A percentile compares a stretch with the other conserved stretches of the same genome.
These are phyloP conservation scores for Cebidichthys violaceus DNA, from an alignment of 2,113 vertebrate species.

Conservation along the genomic window DNA sequence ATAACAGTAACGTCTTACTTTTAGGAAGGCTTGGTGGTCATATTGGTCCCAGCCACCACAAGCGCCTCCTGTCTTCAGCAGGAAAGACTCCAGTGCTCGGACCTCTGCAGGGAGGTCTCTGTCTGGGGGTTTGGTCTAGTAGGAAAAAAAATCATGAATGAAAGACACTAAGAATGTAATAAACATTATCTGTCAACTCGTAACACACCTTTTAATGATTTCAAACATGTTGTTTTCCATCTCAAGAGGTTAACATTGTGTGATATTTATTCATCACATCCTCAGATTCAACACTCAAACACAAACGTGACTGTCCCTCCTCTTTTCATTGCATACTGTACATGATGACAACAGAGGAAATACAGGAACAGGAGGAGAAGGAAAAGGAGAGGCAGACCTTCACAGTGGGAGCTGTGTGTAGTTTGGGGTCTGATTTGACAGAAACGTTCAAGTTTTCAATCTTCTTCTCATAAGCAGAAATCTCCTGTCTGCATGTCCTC, in stretches of 20 bases:
- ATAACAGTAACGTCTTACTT: constrained; percentile 49
- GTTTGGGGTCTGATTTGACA: constrained; percentile 72
- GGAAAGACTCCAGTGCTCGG: constrained; percentile 88
- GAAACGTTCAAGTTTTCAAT: constrained; percentile 86
- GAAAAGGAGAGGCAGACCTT: constrained; percentile 54
- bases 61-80: constrained; percentile 88
- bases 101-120: constrained; percentile 85
- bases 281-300: background rate
- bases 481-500: constrained; percentile 84
- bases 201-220: background rate
- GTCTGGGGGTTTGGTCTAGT: constrained; percentile 62
- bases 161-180: background rate
- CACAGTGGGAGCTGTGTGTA: constrained; percentile 59
- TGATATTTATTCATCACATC: background rate
- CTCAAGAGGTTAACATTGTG: background rate
- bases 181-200: background rate
- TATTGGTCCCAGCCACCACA: constrained; percentile 92
- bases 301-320: background rate
- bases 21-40: constrained; percentile 90
- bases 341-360: background rate
- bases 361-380: background rate
- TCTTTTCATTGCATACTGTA: background rate
- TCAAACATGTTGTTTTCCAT: background rate
- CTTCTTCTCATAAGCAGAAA: constrained; percentile 88
- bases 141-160: constrained; percentile 11